Base-by-base conservation (phyloP, 1,140 invertebrate species). In the Zaprionus ornatus region DNA sequence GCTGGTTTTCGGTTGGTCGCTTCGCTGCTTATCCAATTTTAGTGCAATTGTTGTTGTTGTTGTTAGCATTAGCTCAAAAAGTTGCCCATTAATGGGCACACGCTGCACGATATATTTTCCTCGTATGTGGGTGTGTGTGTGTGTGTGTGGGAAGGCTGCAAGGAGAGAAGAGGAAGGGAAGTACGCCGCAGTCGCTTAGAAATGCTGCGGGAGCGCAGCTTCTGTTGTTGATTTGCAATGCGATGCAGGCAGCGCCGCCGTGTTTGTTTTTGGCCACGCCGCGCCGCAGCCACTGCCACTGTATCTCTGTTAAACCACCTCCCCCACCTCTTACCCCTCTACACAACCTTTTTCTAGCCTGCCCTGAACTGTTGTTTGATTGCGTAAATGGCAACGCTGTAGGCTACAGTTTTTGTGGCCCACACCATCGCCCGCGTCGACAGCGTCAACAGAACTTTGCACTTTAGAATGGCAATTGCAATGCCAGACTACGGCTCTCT, bases 201-300 rank as follows among this genome's bases (percentile, higher is more conserved):
- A 27, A 12, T 62, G 55, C 61, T 40, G 29, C 15, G n/a, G 40
- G 40, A 42, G 40, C 37, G 37, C 40, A 45, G 40, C 40, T 17
- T 45, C 62, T 73, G 67, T 59, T 82, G 82, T 85, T 86, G 82
- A 85, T 82, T 85, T 81, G 77, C 64, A 74, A 62, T 70, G 29
- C 3, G 45, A 21, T 50, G 45, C 17, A 19, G 45, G 55, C 57
- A 17, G 62, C 23, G 68, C 40, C 59, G 45, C 66, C 25, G 55
- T 86, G 79, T 86, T 85, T 85, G 79, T 52, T 62, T 82, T 86
- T 72, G 82, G 65, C 32, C 52, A 80, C 42, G 68, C 50, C 12
- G 7, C 25, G 35, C 35, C 13, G 35, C 35, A 37, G 40, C 40
- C 40, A 3, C 40, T 42, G 40, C 40, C n/a, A 9, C 40, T 42